Evolutionary conservation across 2,113 vertebrate genomes (phyloP), one percentile per base, ranked within the genome.

Genomic region (Stegastes partitus): DNA sequence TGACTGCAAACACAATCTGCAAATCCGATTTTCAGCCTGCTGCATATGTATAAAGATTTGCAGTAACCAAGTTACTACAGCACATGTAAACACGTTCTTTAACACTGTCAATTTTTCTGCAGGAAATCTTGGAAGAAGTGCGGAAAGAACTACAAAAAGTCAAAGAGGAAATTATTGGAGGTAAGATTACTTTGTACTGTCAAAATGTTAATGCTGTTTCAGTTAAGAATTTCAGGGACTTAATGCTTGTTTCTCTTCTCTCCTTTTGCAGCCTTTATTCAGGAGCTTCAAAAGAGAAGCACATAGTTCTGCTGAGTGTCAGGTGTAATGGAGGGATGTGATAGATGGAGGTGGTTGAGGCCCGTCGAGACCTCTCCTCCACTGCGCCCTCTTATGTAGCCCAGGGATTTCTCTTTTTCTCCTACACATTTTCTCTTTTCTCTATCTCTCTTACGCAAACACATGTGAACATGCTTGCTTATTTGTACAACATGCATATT

Each of bases 81-180:
- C 39, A 2, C 15, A 18, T 26, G 1, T 28, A 21, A 28, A 18
- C 2, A 23, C 42, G 5, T 54, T 25, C 51, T 23, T 22, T 25
- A 22, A 71, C 11, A 1, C 4, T 34, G 11, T 68, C 66, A 5
- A 23, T 62, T 70, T 28, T 68, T 77, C 51, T 92, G 55, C 79
- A 98, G 97, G 97, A 98, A 79, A 94, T 98, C 63, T 90, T 98
- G 67, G 96, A 98, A 71, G 97, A 97, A 79, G 95, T 98, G 91
- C 93, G 95, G 72, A 96, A 95, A 87, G 97, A 98, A 79, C 75
- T 98, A 28, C 97, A 96, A 93, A 98, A 97, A 88, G 92, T 98
- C 68, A 98, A 98, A 84, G 96, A 98, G 58, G 97, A 98, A 90
- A 98, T 98, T 45, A 96, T 98, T 56, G 95, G 95, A 94, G 96